Conservation (phyloP, 2,797 vertebrate genomes). For the Oreortyx pictus region DNA sequence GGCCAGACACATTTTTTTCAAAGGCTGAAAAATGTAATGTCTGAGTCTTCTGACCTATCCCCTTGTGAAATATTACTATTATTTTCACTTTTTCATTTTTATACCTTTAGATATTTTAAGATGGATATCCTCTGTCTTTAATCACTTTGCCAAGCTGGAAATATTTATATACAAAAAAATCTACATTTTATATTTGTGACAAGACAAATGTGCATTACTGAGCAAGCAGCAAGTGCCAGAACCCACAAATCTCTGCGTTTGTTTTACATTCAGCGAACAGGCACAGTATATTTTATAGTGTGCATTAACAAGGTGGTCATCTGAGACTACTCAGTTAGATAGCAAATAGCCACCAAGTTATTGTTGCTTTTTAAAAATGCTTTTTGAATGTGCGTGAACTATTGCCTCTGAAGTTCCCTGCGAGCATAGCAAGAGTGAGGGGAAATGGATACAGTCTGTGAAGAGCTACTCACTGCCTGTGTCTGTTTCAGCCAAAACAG, state of each 20-base stretch:
- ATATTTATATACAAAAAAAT: slow-evolving; percentile 23
- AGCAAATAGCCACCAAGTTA: background rate
- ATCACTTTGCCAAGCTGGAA: slow-evolving; percentile 46
- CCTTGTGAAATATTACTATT: slow-evolving; percentile 21
- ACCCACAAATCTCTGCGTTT: slow-evolving; percentile 45
- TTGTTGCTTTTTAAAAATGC: background rate
- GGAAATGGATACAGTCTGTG: background rate
- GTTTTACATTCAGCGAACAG: slow-evolving; percentile 3
- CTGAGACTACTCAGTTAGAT: background rate
- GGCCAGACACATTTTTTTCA: background rate
- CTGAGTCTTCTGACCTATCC: background rate
- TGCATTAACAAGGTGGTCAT: slow-evolving; percentile 5
- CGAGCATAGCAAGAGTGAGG: background rate
- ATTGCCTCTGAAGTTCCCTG: background rate
- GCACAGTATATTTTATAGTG: background rate
- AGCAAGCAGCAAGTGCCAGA: slow-evolving; percentile 30
- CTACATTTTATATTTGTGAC: slow-evolving; percentile 52
- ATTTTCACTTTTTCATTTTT: slow-evolving; percentile 34
- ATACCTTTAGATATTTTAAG: background rate
- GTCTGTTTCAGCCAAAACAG: background rate
- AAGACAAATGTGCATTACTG: slow-evolving; percentile 2
- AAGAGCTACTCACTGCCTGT: background rate
- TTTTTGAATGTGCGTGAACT: background rate
- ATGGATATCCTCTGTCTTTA: slow-evolving; percentile 27
- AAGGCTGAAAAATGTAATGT: background rate